These are phyloP conservation scores for Entomobrya proxima DNA, from an alignment of 2,888 invertebrate genomes.

Conservation along the genomic window DNA sequence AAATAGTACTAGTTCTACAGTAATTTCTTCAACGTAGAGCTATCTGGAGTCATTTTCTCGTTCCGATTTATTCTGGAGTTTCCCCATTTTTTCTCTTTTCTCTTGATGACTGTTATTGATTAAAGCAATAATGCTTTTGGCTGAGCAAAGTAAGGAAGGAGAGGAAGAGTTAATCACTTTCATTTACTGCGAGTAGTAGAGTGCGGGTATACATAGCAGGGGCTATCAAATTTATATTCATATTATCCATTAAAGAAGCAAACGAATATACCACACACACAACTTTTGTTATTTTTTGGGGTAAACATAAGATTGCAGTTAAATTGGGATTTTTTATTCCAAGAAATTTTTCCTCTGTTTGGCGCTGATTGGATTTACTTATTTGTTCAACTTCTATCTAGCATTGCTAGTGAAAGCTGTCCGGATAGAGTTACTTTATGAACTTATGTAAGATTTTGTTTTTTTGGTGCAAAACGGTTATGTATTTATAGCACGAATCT, in stretches of 20 bases:
- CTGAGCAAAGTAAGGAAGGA: background rate
- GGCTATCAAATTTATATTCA: background rate
- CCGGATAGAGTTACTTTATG: too few species aligned
- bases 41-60: background rate
- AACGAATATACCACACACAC: too few species aligned
- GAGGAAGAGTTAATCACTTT: conserved; percentile 5
- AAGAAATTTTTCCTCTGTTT: background rate
- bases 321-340: background rate
- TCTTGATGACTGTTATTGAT: background rate
- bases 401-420: too few species aligned
- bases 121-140: conserved; percentile 1
- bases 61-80: background rate
- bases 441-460: background rate
- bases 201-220: background rate
- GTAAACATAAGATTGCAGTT: background rate
- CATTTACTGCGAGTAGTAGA: too few species aligned
- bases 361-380: conserved; percentile 1
- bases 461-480: background rate
- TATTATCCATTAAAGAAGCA: background rate
- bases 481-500: conserved; percentile 6
- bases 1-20: background rate
- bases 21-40: background rate
- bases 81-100: too few species aligned
- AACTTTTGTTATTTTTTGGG: background rate
- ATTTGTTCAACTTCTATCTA: background rate